These are phyloP conservation scores for Fratercula arctica DNA, from an alignment of 2,797 vertebrate genomes.

Conservation along the genomic window DNA sequence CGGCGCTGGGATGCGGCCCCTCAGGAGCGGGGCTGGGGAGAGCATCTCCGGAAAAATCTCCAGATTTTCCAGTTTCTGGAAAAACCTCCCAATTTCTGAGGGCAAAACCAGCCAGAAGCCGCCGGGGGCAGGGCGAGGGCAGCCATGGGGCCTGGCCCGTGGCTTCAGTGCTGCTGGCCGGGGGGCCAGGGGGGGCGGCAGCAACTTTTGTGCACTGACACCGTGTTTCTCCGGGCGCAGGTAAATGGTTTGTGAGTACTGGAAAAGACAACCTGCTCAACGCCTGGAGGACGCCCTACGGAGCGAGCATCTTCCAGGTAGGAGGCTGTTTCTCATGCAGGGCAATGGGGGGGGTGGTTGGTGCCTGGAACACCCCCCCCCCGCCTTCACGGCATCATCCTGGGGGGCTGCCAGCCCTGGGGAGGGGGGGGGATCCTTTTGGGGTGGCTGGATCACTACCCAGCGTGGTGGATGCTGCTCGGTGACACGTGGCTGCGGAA, in stretches of 20 bases:
- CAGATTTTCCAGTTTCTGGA: accelerated
- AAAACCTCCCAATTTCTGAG: not conserved
- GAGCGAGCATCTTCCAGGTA: constrained; percentile 95
- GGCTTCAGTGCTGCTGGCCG: not conserved
- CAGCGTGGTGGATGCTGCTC: accelerated
- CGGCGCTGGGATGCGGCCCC: not conserved
- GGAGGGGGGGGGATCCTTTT: too few relatives aligned
- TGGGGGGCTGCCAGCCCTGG: not conserved
- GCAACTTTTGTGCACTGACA: not conserved
- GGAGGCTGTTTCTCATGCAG: not conserved
- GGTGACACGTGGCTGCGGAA: not conserved
- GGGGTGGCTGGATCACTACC: accelerated
- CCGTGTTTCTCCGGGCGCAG: not conserved
- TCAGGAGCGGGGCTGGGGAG: not conserved
- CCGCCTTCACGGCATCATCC: accelerated
- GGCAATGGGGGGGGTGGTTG: accelerated
- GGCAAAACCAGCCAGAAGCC: not conserved
- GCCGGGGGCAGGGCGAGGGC: accelerated
- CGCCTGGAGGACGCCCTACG: constrained; percentile 92
- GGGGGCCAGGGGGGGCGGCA: accelerated
- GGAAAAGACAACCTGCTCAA: constrained; percentile 95
- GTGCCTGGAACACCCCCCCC: accelerated
- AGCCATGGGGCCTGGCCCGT: accelerated
- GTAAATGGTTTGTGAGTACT: constrained; percentile 96
- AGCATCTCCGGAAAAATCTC: not conserved